Evolutionary conservation across 2,888 invertebrate species (phyloP), one percentile per base, ranked within the genome.

Genomic region (Biston stratarius): DNA sequence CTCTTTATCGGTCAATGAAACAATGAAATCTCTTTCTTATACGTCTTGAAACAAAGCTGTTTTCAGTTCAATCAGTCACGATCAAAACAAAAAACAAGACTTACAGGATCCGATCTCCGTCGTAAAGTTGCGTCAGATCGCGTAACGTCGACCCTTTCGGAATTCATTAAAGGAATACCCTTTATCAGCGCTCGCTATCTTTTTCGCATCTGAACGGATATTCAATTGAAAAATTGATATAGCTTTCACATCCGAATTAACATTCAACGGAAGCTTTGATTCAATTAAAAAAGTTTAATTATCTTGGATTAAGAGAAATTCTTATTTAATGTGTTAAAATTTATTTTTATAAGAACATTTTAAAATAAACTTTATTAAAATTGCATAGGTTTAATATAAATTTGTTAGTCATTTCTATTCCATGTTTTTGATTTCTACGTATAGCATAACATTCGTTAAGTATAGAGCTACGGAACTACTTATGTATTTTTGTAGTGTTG

Each of bases 121-220:
- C 68, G 51, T 49, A 56, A 56, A 24, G 67, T 67, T 63, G 60
- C 56, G 34, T 63, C 56, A 67, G 58, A 52, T 10, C 38, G 34
- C 51, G 60, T 64, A 68, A 64, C 52, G 24, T 61, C 61, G 45
- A 15, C 44, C 56, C 57, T 60, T 60, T 64, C 56, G 51, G 52
- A 45, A 57, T 61, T 64, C 59, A 55, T 62, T 63, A 61, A 47
- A 49, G 60, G 42, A 42, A 55, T 24, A 8, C 42, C 60, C 63
- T 58, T 59, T 48, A 64, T 65, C 55, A 47, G 15, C 33, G 5
- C 14, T 40, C 64, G 14, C 38, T 57, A 61, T 61, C 61, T 42
- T 6, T 38, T 49, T 51, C 14, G 56, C 34, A 36, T 38, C 55
- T 49, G 48, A 15, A 38, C n/a, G 45, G 40, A 36, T 45, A 55